Percentiles rank a stretch among this genome's conserved stretches.
Conservation (phyloP, 2,888 invertebrate species). For the Lasioglossum calceatum region DNA sequence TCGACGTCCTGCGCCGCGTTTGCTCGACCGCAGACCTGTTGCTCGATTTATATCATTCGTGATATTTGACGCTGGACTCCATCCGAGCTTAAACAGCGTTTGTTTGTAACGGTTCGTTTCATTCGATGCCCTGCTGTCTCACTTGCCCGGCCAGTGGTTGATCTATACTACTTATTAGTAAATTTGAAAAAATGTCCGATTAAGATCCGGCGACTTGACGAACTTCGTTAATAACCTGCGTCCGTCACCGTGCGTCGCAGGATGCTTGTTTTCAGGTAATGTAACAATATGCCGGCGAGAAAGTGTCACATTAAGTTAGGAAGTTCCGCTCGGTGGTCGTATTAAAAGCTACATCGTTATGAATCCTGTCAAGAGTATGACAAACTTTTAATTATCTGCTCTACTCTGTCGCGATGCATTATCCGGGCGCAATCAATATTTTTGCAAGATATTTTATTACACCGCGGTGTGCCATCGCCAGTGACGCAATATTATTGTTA, state of each 20-base stretch:
- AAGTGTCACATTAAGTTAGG: constrained; percentile 1
- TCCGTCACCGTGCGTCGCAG: neutral
- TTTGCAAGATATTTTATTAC: neutral
- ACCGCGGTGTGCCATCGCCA: rapidly evolving
- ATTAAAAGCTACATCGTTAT: neutral
- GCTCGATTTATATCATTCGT: neutral
- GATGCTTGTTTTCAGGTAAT: neutral
- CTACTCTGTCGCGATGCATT: neutral
- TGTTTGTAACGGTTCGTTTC: neutral
- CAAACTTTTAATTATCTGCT: neutral
- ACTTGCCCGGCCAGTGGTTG: neutral
- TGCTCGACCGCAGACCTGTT: neutral
- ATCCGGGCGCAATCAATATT: neutral
- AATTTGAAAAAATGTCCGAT: neutral
- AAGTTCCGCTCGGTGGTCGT: neutral
- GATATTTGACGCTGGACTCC: neutral
- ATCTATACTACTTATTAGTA: neutral
- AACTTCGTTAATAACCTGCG: neutral
- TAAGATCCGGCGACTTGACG: neutral
- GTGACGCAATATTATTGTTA: neutral
- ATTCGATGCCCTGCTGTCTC: neutral
- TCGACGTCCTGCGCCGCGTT: neutral
- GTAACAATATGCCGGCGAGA: neutral
- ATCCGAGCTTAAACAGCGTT: neutral
- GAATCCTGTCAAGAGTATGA: neutral